Evolutionary conservation across 2,888 invertebrate genomes (phyloP).

Genomic region (Agriopis marginaria): DNA sequence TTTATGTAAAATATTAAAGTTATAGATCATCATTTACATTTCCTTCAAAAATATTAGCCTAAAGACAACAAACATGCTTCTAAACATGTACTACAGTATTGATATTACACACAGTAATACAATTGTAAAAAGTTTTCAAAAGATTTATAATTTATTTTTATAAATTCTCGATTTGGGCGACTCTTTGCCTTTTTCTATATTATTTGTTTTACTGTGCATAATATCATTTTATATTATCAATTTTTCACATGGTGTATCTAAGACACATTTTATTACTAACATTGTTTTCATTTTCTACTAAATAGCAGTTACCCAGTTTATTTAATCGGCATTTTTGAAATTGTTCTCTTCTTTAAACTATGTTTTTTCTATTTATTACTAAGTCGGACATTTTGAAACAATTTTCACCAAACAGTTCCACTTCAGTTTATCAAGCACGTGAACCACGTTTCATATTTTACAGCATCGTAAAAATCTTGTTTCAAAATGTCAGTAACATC

Average conservation of each 20-base stretch:
- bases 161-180: no score
- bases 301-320: slow-evolving; percentile 22
- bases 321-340: background rate
- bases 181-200: background rate
- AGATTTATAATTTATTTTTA: no score
- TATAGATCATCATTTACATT: background rate
- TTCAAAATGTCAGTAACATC: slow-evolving; percentile 58
- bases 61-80: slow-evolving; percentile 81
- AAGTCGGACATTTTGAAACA: slow-evolving; percentile 55
- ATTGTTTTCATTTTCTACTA: slow-evolving; percentile 42
- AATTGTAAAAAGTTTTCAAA: no score
- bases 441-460: slow-evolving; percentile 5
- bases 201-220: slow-evolving; percentile 26
- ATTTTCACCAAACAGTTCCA: background rate
- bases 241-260: slow-evolving; percentile 17
- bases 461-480: slow-evolving; percentile 27
- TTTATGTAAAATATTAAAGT: background rate
- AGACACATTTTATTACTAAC: slow-evolving; percentile 29
- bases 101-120: slow-evolving; percentile 59
- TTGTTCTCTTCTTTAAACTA: background rate
- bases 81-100: slow-evolving; percentile 68
- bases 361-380: slow-evolving; percentile 38
- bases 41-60: slow-evolving; percentile 51
- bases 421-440: background rate
- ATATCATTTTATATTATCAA: slow-evolving; percentile 21